phyloP scores from a whole-genome alignment of 2,888 invertebrate species.

The Microplitis manilae region DNA sequence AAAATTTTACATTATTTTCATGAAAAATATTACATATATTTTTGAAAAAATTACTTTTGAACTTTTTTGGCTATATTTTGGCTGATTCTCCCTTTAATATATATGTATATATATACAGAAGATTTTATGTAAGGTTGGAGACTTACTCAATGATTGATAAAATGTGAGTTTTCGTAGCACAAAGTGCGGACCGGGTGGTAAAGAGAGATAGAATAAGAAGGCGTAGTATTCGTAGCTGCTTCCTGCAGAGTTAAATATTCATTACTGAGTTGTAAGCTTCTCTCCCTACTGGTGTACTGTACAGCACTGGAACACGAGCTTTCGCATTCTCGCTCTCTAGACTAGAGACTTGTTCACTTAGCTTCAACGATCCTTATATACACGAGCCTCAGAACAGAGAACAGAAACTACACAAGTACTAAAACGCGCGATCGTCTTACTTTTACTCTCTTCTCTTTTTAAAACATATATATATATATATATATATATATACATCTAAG shows the following conservation, averaged over 20 bases:
- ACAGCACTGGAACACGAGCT: conserved; percentile 15
- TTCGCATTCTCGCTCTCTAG: conserved; percentile 22
- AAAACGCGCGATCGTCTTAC: conserved; percentile 6
- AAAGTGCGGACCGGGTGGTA: background rate
- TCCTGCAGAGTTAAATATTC: conserved; percentile 60
- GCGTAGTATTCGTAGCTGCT: conserved; percentile 29
- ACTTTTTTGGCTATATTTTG: too few relatives aligned
- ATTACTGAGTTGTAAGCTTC: conserved; percentile 44
- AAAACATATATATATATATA: background rate
- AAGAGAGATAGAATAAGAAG: background rate
- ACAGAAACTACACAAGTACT: conserved; percentile 1
- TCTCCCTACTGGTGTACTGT: conserved; percentile 7
- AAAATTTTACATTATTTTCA: too few relatives aligned
- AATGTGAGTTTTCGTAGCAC: background rate
- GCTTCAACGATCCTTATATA: background rate
- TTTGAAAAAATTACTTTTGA: too few relatives aligned
- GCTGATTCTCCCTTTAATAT: too few relatives aligned
- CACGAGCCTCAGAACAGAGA: background rate
- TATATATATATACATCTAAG: background rate
- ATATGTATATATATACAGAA: too few relatives aligned
- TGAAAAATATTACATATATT: too few relatives aligned
- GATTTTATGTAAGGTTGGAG: background rate
- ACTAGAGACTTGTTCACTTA: conserved; percentile 1
- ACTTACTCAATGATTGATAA: background rate
- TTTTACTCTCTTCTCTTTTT: conserved; percentile 12